phyloP scores from a whole-genome alignment of 2,888 invertebrate species.

The Stenchaetothrips biformis region DNA sequence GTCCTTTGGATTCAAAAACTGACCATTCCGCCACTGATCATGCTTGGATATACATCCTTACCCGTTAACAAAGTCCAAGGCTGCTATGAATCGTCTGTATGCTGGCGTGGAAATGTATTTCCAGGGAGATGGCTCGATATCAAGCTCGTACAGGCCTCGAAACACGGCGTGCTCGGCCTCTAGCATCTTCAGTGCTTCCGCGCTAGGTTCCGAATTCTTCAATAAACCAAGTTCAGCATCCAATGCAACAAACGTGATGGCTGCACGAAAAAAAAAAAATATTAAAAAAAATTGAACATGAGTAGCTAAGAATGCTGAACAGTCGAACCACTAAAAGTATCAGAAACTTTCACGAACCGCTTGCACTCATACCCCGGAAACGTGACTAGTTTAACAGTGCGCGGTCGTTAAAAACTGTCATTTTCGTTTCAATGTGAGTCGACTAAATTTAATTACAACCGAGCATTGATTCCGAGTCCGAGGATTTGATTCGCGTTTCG shows the following conservation, averaged over 20 bases:
- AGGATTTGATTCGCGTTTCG: too few species aligned
- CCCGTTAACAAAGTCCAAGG: slow-evolving; percentile 41
- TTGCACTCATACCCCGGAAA: too few species aligned
- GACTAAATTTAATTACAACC: too few species aligned
- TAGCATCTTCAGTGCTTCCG: slow-evolving; percentile 48
- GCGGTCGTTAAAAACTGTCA: too few species aligned
- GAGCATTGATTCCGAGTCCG: too few species aligned
- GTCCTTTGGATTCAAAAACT: not conserved
- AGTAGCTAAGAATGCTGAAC: too few species aligned
- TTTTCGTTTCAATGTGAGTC: too few species aligned
- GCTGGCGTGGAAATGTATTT: slow-evolving; percentile 41
- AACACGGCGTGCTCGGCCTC: slow-evolving; percentile 41
- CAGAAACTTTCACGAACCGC: too few species aligned
- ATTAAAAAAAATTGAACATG: too few species aligned
- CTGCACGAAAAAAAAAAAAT: not conserved
- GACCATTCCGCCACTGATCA: not conserved
- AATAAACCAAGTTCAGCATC: slow-evolving; percentile 48
- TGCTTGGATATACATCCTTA: not conserved
- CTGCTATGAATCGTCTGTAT: slow-evolving; percentile 43
- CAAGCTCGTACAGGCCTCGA: slow-evolving; percentile 42
- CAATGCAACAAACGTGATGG: slow-evolving; percentile 42
- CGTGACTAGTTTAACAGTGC: too few species aligned
- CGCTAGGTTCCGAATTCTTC: slow-evolving; percentile 41
- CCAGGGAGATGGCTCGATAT: slow-evolving; percentile 44
- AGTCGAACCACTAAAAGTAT: not conserved